Percentiles rank a stretch among this genome's conserved stretches.
These are phyloP conservation scores for Neoscelio sp. DNA, from an alignment of 2,888 invertebrate genomes.

Conservation along the genomic window DNA sequence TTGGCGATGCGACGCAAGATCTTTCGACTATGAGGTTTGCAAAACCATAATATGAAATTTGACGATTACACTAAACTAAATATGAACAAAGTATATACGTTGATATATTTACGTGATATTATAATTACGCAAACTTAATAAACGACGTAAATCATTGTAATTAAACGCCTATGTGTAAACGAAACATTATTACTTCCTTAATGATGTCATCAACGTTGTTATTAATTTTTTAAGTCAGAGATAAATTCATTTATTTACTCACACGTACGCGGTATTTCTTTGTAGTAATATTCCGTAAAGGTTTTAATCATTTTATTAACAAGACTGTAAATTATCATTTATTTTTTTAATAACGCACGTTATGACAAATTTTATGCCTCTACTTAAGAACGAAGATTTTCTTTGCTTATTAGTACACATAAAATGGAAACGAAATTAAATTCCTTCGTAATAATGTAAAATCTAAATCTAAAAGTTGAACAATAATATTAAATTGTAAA, in stretches of 20 bases:
- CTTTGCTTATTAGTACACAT: background rate
- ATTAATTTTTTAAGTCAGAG: constrained; percentile 50
- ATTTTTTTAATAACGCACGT: constrained; percentile 35
- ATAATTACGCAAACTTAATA: constrained; percentile 38
- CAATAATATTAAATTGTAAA: no score
- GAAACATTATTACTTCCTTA: constrained; percentile 48
- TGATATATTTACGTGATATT: constrained; percentile 40
- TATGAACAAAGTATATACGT: no score
- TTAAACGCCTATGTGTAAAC: constrained; percentile 50
- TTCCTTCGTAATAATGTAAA: background rate
- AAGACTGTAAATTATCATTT: constrained; percentile 41
- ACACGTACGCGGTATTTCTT: background rate
- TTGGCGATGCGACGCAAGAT: no score
- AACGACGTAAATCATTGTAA: constrained; percentile 52
- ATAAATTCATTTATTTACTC: constrained; percentile 33
- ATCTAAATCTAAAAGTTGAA: no score
- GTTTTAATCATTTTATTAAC: constrained; percentile 56
- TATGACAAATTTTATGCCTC: background rate
- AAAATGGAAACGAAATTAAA: background rate
- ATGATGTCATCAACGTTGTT: constrained; percentile 54
- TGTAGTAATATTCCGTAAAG: constrained; percentile 36
- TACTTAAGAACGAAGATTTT: background rate
- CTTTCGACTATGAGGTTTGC: no score
- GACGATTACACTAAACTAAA: constrained; percentile 11
- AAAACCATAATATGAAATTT: constrained; percentile 4